Percentiles rank a stretch among this genome's conserved stretches.
These are phyloP conservation scores for Cataglyphis rosenhaueri DNA, from an alignment of 2,888 invertebrate genomes.

Conservation along the genomic window DNA sequence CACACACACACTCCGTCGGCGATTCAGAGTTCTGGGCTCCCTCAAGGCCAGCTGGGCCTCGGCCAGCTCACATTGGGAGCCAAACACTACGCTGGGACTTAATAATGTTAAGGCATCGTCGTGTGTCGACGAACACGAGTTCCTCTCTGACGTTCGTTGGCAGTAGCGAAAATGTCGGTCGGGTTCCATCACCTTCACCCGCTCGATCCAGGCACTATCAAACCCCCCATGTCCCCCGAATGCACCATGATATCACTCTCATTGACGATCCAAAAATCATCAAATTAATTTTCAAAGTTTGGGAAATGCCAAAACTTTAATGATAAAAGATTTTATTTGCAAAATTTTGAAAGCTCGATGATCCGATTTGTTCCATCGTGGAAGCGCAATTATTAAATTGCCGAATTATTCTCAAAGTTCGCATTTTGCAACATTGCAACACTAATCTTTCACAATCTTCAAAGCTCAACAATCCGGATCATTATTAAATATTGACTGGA, in stretches of 20 bases:
- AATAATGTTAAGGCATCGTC: conserved; percentile 81
- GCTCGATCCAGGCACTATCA: conserved; percentile 55
- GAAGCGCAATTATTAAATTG: conserved; percentile 23
- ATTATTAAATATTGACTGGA: background rate
- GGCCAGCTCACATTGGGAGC: conserved; percentile 32
- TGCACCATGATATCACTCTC: conserved; percentile 31
- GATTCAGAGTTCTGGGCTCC: conserved; percentile 40
- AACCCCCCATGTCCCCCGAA: conserved; percentile 41
- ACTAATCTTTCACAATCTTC: background rate
- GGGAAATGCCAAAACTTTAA: background rate
- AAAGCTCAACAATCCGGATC: conserved; percentile 6
- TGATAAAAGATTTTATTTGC: background rate
- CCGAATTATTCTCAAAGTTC: conserved; percentile 3
- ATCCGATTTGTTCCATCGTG: conserved; percentile 20
- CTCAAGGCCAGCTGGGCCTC: conserved; percentile 32
- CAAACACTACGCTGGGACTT: conserved; percentile 55
- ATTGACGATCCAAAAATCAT: conserved; percentile 22
- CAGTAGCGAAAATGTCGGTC: conserved; percentile 74
- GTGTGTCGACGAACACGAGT: conserved; percentile 67
- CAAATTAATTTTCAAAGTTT: conserved; percentile 1
- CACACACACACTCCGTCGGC: conserved; percentile 38
- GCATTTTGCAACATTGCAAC: conserved; percentile 7
- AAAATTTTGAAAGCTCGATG: conserved; percentile 30
- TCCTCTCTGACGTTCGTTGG: conserved; percentile 72
- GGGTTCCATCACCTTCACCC: conserved; percentile 46